Base-by-base conservation (phyloP, 2,888 invertebrate genomes). In the Argyresthia albistria region DNA sequence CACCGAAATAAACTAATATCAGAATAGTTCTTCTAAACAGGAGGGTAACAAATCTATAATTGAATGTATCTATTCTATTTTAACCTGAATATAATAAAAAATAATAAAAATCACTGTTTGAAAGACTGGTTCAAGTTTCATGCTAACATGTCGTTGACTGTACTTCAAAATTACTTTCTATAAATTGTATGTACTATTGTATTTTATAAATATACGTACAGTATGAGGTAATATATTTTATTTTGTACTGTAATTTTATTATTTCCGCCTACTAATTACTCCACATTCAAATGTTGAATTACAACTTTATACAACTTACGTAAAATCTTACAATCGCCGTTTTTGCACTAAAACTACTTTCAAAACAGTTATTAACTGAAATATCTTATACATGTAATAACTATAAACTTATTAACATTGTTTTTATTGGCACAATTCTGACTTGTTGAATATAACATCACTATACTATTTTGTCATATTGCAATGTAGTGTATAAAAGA, bases 381-480 rank as follows among this genome's bases (percentile, higher is more conserved):
- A 25, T 25, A 25, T 60, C 79, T 81, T 83, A 84, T 82, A 75
- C 65, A 84, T 82, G 80, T 83, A 84, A 73, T 73, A 84, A 83
- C 83, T 81, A 76, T 70, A 61, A 69, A 70, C 72, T 70, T 80
- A 83, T 77, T 80, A 79, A 71, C 69, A 70, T 73, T 74, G 61
- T 66, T 73, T 75, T 62, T 77, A 76, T 84, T 84, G 84, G 84
- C 84, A 84, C 83, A 67, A 73, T 65, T 66, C 68, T 80, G 82
- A 81, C 80, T 80, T 60, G 56, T 63, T 57, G 50, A 25, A 25
- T 25, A 25, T 47, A 54, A 60, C 16, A 45, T 16, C 14, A 14
- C 45, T 45, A 14, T 45, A 14, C 1, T 43, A 8, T 45, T 16
- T 15, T 46, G 25, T 46, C 46, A 25, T 25, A 25, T 25, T 25